A percentile compares a stretch with the other conserved stretches of the same genome.
Conservation (phyloP, 2,113 vertebrate genomes). For the Zapornia atra region DNA sequence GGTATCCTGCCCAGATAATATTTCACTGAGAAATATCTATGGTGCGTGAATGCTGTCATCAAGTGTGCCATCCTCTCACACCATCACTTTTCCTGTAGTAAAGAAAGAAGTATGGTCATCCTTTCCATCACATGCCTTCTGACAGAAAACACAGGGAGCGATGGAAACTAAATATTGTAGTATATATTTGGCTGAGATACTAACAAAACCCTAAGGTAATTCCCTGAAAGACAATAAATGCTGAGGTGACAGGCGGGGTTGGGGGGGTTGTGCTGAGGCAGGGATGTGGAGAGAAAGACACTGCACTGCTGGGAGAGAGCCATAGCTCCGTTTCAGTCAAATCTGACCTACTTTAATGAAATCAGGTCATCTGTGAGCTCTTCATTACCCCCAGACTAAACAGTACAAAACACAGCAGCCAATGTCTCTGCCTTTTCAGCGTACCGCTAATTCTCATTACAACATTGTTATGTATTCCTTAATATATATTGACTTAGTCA, state of each 20-base stretch:
- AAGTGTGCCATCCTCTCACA: neutral
- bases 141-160: constrained; percentile 17
- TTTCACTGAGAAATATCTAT: neutral
- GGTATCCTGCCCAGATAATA: neutral
- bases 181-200: constrained; percentile 15
- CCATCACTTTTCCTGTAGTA: neutral
- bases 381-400: constrained; percentile 93
- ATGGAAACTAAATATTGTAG: neutral
- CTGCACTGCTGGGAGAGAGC: constrained; percentile 65
- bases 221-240: constrained; percentile 56
- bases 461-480: constrained; percentile 76
- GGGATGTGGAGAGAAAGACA: neutral
- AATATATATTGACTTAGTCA: constrained; percentile 78
- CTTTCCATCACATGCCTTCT: neutral
- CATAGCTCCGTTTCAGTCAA: constrained; percentile 70
- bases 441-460: constrained; percentile 71
- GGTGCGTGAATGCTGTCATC: neutral
- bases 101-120: neutral
- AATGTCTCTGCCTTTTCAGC: constrained; percentile 72
- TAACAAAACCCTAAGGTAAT: constrained; percentile 54
- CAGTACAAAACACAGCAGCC: constrained; percentile 77
- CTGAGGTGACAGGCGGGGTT: neutral
- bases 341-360: constrained; percentile 87
- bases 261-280: neutral
- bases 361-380: constrained; percentile 93